These are phyloP conservation scores for Climacteris rufus DNA, from an alignment of 2,113 vertebrate species.

Conservation along the genomic window DNA sequence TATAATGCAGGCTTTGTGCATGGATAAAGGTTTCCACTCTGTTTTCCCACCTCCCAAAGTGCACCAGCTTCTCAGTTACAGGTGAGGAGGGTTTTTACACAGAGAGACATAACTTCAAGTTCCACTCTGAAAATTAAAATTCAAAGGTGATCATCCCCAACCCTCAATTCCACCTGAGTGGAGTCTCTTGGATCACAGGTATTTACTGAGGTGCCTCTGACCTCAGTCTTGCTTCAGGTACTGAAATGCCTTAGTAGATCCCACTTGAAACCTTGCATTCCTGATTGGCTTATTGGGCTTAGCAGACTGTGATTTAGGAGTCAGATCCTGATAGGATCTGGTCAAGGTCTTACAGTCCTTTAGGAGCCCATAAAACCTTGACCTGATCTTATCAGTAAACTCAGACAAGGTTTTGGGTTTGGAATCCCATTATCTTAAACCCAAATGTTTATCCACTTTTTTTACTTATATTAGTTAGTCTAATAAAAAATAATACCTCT, in stretches of 20 bases:
- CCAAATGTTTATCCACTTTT: neutral
- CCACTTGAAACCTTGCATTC: neutral
- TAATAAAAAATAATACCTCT: neutral
- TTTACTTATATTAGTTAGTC: neutral
- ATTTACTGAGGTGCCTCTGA: neutral
- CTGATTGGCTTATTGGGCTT: neutral
- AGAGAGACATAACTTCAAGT: neutral
- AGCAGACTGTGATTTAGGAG: neutral
- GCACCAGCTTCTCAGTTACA: neutral
- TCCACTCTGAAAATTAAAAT: neutral
- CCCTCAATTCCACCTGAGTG: neutral
- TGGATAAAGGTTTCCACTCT: neutral
- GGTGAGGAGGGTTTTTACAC: neutral
- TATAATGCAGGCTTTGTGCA: rapidly evolving
- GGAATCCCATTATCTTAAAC: neutral
- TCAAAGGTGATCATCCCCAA: neutral
- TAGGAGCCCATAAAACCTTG: neutral
- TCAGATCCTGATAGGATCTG: neutral
- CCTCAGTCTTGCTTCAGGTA: neutral
- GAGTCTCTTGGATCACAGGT: neutral
- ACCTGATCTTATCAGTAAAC: neutral
- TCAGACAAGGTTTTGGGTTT: neutral
- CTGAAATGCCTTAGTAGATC: neutral
- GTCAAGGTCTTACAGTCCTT: neutral
- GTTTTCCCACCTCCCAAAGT: neutral